Evolutionary conservation across 2,888 invertebrate species (phyloP), one percentile per base, ranked within the genome.

Genomic region (Odontothrips loti): DNA sequence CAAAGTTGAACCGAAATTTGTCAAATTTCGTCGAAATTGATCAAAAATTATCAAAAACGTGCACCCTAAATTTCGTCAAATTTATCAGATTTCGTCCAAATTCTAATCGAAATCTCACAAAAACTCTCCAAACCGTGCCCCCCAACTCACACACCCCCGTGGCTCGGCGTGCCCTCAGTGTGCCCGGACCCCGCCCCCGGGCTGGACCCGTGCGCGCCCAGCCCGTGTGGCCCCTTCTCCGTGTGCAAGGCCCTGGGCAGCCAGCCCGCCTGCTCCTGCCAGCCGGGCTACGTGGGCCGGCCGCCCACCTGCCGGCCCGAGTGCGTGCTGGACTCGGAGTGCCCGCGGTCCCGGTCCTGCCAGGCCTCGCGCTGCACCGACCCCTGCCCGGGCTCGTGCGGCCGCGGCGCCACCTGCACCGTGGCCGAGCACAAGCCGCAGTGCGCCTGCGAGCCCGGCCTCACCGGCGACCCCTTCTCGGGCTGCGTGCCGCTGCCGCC

Each of bases 191-290:
- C 68, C 68, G 23, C 27, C 23, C 68, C 68, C 23, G 12, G 93
- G 92, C 86, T 93, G 94, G 27, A 91, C 86, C 92, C 92, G 47
- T 93, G 93, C 85, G 89, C 91, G 85, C 91, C 94, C 80, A 93
- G 92, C 80, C 94, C 95, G 0, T 96, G 96, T 85, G 92, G 92
- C 68, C 88, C 90, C 82, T 92, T 92, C 86, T 89, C 92, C 6
- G 89, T 90, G 85, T 94, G 93, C 82, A 82, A 81, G 43, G 86
- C 83, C 84, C 81, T 83, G 63, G 81, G 82, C 29, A 81, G 81
- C 23, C 83, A 84, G 79, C 83, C 84, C 83, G 85, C 82, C 6
- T 88, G 88, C 83, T 85, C 86, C 47, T 88, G 88, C 83, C 84
- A 85, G 63, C 83, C 85, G 63, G 86, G 85, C 34, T 87, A 85